Evolutionary conservation across 1,140 invertebrate species (phyloP), one percentile per base, ranked within the genome.

Genomic region (Anthonomus grandis): DNA sequence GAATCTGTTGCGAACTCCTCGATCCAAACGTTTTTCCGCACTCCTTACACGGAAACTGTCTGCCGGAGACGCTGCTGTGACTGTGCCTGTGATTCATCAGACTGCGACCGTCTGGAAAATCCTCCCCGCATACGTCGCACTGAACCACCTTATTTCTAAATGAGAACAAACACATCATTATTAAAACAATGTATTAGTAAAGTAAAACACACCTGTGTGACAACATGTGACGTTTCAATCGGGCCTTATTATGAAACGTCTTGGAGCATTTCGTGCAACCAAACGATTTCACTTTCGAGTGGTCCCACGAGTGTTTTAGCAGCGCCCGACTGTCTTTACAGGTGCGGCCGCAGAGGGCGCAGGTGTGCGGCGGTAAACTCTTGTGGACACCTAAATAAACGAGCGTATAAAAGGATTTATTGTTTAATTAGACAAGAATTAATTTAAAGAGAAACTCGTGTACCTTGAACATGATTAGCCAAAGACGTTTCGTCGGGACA

Each of bases 1-100:
- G 92, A 64, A 96, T 96, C 73, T 95, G 92, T 56, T 90, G 87
- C 0, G 96, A 88, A 78, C 94, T 97, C 45, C 91, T 79, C 60
- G 87, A 89, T 3, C 87, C 86, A 63, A 90, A 90, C n/a, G 87
- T 87, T 71, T 91, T 90, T 0, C 87, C 87, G 67, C 88, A 91
- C 63, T 89, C 86, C 46, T 82, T 79, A 70, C 97, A 99, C 3
- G 87, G 87, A 63, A 91, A 91, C 21, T 88, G 81, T 59, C 83
- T 75, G 0, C 83, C 83, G 2, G 82, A 77, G 0, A 81, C 70
- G 45, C 64, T 67, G 25, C 66, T 71, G 37, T 71, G 69, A 23
- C 83, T 85, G 68, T 85, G 83, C 24, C 85, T 75, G 72, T 88
- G 86, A 65, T 84, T 86, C 55, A 86, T 83, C 0, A 88, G 70